These are phyloP conservation scores for Drosophila pachea DNA, from an alignment of 1,140 invertebrate species.

Conservation along the genomic window DNA sequence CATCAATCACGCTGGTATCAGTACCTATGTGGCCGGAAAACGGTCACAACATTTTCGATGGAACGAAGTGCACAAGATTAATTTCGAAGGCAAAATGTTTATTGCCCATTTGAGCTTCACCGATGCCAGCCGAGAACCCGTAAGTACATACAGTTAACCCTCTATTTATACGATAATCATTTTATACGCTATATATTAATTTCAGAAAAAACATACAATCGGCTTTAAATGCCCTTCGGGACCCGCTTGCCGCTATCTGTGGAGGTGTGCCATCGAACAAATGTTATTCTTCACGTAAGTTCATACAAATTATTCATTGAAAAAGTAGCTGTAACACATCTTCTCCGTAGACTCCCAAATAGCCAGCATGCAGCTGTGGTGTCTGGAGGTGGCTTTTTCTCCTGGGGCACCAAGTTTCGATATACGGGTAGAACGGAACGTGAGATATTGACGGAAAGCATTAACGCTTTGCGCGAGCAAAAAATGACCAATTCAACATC, in stretches of 20 bases:
- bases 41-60: conserved; percentile 97
- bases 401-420: conserved; percentile 95
- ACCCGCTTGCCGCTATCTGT: conserved; percentile 94
- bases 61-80: conserved; percentile 96
- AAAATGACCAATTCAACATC: conserved; percentile 82
- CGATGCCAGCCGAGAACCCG: conserved; percentile 79
- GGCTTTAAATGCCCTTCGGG: conserved; percentile 96
- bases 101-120: conserved; percentile 92
- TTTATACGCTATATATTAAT: not conserved
- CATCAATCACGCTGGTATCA: conserved; percentile 95
- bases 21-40: conserved; percentile 95
- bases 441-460: conserved; percentile 88
- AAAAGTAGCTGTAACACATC: not conserved
- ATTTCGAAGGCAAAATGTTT: conserved; percentile 99
- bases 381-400: conserved; percentile 95
- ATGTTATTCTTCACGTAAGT: conserved; percentile 98
- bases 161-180: not conserved
- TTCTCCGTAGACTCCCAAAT: conserved; percentile 85
- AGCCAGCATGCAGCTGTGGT: conserved; percentile 92
- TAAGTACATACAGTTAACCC: conserved; percentile 49
- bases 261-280: conserved; percentile 97
- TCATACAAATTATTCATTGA: not conserved
- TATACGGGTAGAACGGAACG: conserved; percentile 93
- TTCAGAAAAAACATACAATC: conserved; percentile 95
- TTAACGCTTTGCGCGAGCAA: conserved; percentile 76